Conservation (phyloP, 2,888 invertebrate species). For the Argynnis bischoffii region DNA sequence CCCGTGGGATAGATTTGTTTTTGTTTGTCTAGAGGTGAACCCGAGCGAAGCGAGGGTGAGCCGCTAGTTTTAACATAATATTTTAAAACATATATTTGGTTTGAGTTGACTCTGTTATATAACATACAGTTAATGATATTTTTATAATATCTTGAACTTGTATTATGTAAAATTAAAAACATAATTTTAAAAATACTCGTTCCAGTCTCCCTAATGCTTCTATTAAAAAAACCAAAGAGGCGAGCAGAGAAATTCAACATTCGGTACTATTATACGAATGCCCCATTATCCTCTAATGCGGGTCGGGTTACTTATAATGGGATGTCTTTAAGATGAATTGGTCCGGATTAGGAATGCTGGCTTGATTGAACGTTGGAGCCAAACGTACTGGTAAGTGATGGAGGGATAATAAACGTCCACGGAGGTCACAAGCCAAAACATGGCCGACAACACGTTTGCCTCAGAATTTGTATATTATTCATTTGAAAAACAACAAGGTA, state of each 20-base stretch:
- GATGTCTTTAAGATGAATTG: conserved; percentile 46
- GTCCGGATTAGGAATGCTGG: conserved; percentile 37
- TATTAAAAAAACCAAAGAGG: background rate
- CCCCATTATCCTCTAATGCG: conserved; percentile 70
- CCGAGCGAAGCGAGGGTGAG: no score
- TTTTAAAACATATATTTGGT: no score
- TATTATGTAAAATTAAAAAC: background rate
- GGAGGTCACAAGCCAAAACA: conserved; percentile 10
- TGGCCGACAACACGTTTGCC: conserved; percentile 14
- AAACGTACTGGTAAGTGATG: conserved; percentile 11
- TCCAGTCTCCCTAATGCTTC: background rate
- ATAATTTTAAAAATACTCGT: background rate
- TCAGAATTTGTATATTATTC: background rate
- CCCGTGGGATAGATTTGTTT: no score
- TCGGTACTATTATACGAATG: conserved; percentile 33
- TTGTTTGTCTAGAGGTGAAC: no score
- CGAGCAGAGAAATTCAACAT: conserved; percentile 23
- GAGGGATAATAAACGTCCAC: conserved; percentile 19
- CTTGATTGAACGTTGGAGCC: conserved; percentile 35
- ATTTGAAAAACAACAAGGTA: background rate
- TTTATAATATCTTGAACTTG: no score
- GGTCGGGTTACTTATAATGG: conserved; percentile 66
- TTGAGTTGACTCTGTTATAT: no score
- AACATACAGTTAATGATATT: no score
- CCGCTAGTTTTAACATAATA: no score